Evolutionary conservation across 1,140 invertebrate species (phyloP), one percentile per base, ranked within the genome.

Genomic region (Pteromalus puparum): DNA sequence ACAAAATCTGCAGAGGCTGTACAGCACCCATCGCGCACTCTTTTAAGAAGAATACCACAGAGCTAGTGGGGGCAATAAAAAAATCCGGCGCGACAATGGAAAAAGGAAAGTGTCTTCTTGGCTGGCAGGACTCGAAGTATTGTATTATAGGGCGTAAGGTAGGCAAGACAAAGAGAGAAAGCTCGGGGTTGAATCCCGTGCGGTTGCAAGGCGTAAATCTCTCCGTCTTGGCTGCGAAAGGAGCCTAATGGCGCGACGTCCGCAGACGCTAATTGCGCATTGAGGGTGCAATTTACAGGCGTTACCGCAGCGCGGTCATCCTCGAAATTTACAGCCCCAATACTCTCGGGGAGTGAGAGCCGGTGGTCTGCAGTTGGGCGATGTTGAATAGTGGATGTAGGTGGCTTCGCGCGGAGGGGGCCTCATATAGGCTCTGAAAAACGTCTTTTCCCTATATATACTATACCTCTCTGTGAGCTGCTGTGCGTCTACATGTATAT

Each of bases 231-330:
- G 70, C 70, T n/a, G 34, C 26, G 72, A 42, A 34, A 42, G n/a
- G 75, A 46, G n/a, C 24, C 30, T 81, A 81, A 84, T 84, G 83
- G 83, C 80, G 81, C 84, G 61, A 85, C 68, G 70, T 80, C 83
- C 83, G 83, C 83, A 85, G 83, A 81, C 84, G 87, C 89, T 90
- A 90, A 90, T 90, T 90, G 88, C 87, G 85, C 85, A 86, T 88
- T 88, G 84, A 86, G 81, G 77, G 46, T 82, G 82, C 83, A 84
- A 84, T 81, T 85, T 81, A 81, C 73, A 85, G 79, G 83, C 79
- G 83, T 85, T 70, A 85, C 87, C 86, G 86, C 86, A 84, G 86
- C 81, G 72, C 85, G 82, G 76, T 83, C 84, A 24, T 84, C 78
- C 75, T 38, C 73, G 21, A 79, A 75, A 87, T 87, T 86, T 88